These are phyloP conservation scores for Saguinus midas DNA, from an alignment of 2,113 vertebrate species.

Conservation along the genomic window DNA sequence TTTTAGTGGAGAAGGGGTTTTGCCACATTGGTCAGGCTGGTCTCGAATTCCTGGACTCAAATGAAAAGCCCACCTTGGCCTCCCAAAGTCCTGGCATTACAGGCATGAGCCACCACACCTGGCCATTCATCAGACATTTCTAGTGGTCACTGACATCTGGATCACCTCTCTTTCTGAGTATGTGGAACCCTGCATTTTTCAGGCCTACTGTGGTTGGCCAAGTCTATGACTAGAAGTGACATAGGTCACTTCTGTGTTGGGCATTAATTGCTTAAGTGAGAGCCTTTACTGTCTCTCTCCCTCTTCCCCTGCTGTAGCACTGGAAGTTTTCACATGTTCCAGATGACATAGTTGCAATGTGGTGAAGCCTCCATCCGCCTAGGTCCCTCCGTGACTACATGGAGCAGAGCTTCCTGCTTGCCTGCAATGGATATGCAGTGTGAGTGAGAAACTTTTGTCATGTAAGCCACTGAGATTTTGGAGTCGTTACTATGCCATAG, in stretches of 20 bases:
- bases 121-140: not conserved
- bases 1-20: too few relatives aligned
- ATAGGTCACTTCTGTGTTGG: not conserved
- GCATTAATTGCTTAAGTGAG: not conserved
- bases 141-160: not conserved
- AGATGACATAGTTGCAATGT: not conserved
- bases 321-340: not conserved
- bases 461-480: not conserved
- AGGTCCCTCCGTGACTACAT: not conserved
- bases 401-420: not conserved
- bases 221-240: not conserved
- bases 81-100: too few relatives aligned
- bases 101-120: too few relatives aligned
- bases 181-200: not conserved
- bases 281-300: not conserved
- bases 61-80: too few relatives aligned
- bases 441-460: not conserved
- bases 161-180: not conserved
- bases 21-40: too few relatives aligned
- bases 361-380: not conserved
- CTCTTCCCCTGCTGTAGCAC: not conserved
- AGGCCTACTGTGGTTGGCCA: not conserved
- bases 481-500: not conserved
- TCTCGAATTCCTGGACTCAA: too few relatives aligned
- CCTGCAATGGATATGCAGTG: not conserved